Evolutionary conservation across 2,888 invertebrate genomes (phyloP).

Genomic region (Ornithoptera alexandrae): DNA sequence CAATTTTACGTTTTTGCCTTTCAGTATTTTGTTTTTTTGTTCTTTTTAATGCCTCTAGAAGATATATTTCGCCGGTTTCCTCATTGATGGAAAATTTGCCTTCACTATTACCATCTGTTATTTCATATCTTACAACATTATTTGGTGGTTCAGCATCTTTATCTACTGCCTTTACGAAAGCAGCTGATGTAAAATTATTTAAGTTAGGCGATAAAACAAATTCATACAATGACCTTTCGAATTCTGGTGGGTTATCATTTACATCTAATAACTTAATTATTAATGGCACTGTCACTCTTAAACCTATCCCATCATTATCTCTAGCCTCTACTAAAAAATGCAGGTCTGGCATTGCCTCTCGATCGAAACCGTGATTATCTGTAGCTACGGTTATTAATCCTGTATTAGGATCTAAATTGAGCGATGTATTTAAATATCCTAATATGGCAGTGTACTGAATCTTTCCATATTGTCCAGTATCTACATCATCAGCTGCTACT

Average conservation of each 20-base stretch:
- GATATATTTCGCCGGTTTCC: slow-evolving; percentile 84
- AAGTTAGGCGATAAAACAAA: slow-evolving; percentile 88
- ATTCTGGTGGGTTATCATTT: slow-evolving; percentile 93
- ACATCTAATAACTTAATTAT: slow-evolving; percentile 87
- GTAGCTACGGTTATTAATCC: slow-evolving; percentile 90
- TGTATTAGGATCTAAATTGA: slow-evolving; percentile 87
- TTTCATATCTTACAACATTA: slow-evolving; percentile 91
- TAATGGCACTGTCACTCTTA: slow-evolving; percentile 86
- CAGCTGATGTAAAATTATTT: slow-evolving; percentile 86
- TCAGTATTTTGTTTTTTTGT: slow-evolving; percentile 63
- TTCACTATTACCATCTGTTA: slow-evolving; percentile 87
- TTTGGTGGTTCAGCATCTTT: slow-evolving; percentile 91
- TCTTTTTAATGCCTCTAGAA: slow-evolving; percentile 77
- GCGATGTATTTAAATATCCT: slow-evolving; percentile 88
- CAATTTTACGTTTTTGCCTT: slow-evolving; percentile 74
- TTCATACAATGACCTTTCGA: slow-evolving; percentile 88
- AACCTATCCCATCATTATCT: slow-evolving; percentile 91
- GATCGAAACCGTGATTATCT: slow-evolving; percentile 88
- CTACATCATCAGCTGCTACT: slow-evolving; percentile 90
- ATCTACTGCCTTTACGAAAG: slow-evolving; percentile 91
- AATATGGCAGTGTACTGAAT: slow-evolving; percentile 88
- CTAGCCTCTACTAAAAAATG: slow-evolving; percentile 91
- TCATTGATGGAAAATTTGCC: slow-evolving; percentile 88
- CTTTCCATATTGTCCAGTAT: slow-evolving; percentile 87
- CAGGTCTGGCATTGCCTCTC: slow-evolving; percentile 88